These are phyloP conservation scores for Priocnemis perturbator DNA, from an alignment of 2,888 invertebrate species.

Conservation along the genomic window DNA sequence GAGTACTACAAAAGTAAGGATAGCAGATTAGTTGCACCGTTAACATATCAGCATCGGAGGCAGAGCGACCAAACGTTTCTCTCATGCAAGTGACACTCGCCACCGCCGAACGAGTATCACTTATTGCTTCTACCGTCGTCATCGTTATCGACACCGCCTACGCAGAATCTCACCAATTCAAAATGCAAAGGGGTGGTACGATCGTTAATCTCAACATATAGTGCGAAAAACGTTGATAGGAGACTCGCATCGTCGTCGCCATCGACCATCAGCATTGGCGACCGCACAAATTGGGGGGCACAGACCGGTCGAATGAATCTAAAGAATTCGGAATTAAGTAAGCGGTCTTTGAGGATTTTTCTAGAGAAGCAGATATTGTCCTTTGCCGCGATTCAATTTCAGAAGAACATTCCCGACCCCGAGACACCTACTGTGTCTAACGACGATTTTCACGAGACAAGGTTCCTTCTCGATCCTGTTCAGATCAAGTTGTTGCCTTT, in stretches of 20 bases:
- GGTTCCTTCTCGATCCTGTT: constrained; percentile 1
- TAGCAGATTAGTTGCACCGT: constrained; percentile 82
- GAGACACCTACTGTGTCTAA: constrained; percentile 46
- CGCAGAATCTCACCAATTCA: constrained; percentile 8
- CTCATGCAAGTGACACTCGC: constrained; percentile 64
- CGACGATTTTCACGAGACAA: constrained; percentile 34
- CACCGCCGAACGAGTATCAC: constrained; percentile 14
- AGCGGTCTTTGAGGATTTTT: constrained; percentile 50
- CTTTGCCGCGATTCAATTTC: constrained; percentile 44
- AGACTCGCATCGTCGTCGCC: no score
- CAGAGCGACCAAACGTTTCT: constrained; percentile 68
- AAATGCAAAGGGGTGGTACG: constrained; percentile 19
- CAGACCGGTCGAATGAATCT: constrained; percentile 44
- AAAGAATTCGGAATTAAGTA: constrained; percentile 52
- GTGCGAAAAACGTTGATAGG: no score
- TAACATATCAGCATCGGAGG: constrained; percentile 74
- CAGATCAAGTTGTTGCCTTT: constrained; percentile 13
- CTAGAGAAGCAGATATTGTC: constrained; percentile 56
- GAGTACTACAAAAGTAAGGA: constrained; percentile 93
- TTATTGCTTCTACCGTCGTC: not conserved
- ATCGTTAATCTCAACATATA: constrained; percentile 1
- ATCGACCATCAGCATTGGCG: no score
- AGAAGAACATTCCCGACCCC: constrained; percentile 23
- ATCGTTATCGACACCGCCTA: constrained; percentile 10
- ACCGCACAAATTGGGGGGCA: no score